Evolutionary conservation across 2,888 invertebrate genomes (phyloP).

Genomic region (Phasia obesa): DNA sequence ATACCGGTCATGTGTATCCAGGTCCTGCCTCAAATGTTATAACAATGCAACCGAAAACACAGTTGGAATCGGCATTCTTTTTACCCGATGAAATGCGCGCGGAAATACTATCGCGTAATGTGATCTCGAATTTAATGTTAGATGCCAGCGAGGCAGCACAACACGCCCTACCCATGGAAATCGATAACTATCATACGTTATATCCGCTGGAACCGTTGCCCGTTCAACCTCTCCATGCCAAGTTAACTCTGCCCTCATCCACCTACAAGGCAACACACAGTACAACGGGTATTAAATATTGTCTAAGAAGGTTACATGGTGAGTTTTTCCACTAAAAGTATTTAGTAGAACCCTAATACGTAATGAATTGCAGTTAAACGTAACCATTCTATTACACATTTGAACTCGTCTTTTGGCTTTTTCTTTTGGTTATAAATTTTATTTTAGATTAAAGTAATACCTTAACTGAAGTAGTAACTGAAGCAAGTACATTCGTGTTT

Average conservation of each 20-base stretch:
- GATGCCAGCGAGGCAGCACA: constrained; percentile 83
- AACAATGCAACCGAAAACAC: constrained; percentile 82
- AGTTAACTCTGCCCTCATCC: constrained; percentile 90
- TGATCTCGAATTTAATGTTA: constrained; percentile 85
- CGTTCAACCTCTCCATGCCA: constrained; percentile 84
- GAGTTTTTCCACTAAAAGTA: no score
- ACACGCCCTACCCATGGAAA: constrained; percentile 88
- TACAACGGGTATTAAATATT: constrained; percentile 93
- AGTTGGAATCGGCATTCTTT: constrained; percentile 87
- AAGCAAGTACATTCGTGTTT: no score
- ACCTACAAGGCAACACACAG: constrained; percentile 95
- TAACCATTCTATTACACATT: no score
- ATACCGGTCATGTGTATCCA: constrained; percentile 82
- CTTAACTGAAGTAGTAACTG: no score
- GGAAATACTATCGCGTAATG: constrained; percentile 81
- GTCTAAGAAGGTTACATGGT: constrained; percentile 94
- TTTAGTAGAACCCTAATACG: no score
- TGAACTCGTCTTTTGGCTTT: no score
- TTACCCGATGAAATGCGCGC: constrained; percentile 91
- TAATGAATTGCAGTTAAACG: no score
- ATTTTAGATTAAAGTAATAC: no score
- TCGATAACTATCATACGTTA: constrained; percentile 95
- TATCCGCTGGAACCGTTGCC: constrained; percentile 89
- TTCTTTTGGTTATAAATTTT: no score
- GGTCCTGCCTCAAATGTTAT: constrained; percentile 82